A percentile compares a stretch with the other conserved stretches of the same genome.
These are phyloP conservation scores for Vultur gryphus DNA, from an alignment of 2,797 vertebrate species.

Conservation along the genomic window DNA sequence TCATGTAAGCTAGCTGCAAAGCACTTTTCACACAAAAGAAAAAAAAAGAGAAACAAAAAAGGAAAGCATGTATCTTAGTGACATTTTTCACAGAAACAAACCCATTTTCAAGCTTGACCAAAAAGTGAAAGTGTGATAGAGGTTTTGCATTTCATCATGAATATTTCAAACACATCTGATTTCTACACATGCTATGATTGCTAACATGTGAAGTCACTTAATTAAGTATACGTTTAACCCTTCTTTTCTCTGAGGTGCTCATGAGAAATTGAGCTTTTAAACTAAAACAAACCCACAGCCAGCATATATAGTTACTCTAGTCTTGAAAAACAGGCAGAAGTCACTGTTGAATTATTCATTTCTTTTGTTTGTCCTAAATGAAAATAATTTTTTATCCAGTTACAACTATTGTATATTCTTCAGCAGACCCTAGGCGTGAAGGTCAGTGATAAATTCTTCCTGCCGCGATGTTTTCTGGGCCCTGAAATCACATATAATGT, in stretches of 20 bases:
- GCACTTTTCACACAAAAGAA: neutral
- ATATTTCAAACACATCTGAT: conserved; percentile 39
- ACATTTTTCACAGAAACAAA: conserved; percentile 36
- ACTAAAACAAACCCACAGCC: neutral
- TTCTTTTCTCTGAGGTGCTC: neutral
- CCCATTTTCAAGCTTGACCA: conserved; percentile 16
- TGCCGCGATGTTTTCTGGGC: neutral
- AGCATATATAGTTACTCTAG: neutral
- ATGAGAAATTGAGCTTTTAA: neutral
- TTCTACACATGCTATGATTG: neutral
- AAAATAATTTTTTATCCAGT: conserved; percentile 14
- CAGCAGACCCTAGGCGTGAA: neutral
- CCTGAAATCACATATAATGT: conserved; percentile 9
- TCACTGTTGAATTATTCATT: neutral
- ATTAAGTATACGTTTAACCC: neutral
- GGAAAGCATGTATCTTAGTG: neutral
- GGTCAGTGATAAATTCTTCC: conserved; percentile 47
- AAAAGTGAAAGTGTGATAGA: conserved; percentile 3
- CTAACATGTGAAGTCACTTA: neutral
- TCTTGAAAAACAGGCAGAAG: neutral
- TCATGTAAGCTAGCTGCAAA: neutral
- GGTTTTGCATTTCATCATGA: conserved; percentile 5
- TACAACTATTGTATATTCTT: neutral
- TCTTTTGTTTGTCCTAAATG: neutral
- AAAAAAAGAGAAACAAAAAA: neutral